phyloP scores from a whole-genome alignment of 2,797 vertebrate species.

The Margarornis squamiger region DNA sequence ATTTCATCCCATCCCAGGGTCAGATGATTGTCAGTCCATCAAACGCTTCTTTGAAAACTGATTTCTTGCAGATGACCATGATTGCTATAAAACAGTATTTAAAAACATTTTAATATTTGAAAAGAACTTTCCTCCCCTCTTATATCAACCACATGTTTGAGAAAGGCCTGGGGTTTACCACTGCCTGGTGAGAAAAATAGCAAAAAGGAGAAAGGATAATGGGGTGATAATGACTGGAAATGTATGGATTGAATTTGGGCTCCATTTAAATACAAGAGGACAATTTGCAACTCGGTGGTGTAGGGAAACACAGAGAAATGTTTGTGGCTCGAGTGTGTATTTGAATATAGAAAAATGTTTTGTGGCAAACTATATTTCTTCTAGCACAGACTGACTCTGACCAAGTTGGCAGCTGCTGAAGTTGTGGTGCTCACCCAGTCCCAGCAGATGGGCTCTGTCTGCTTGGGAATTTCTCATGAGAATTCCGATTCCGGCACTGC shows the following conservation, averaged over 20 bases:
- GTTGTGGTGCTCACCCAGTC: neutral
- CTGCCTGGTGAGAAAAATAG: conserved; percentile 46
- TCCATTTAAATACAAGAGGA: conserved; percentile 39
- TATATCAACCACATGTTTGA: conserved; percentile 65
- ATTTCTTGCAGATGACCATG: conserved; percentile 58
- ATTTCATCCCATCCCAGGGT: conserved; percentile 2
- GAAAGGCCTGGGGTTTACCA: conserved; percentile 52
- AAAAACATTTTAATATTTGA: conserved; percentile 44
- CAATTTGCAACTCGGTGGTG: conserved; percentile 19
- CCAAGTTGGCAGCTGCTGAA: neutral
- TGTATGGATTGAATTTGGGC: conserved; percentile 50
- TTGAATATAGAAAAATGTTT: neutral
- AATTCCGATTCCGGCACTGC: neutral
- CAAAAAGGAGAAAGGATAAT: conserved; percentile 42
- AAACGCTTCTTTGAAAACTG: conserved; percentile 46
- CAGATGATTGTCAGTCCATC: conserved; percentile 53
- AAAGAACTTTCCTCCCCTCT: conserved; percentile 45
- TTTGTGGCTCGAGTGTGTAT: conserved; percentile 1
- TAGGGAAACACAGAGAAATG: neutral
- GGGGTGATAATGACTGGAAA: conserved; percentile 61
- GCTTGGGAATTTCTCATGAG: neutral
- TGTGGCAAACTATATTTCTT: neutral
- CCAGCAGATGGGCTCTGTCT: neutral
- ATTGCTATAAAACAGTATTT: conserved; percentile 36
- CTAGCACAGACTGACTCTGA: neutral